Percentiles rank a stretch among this genome's conserved stretches.
Evolutionary conservation across 2,888 invertebrate species (phyloP).

Genomic region (Hofmannophila pseudospretella): DNA sequence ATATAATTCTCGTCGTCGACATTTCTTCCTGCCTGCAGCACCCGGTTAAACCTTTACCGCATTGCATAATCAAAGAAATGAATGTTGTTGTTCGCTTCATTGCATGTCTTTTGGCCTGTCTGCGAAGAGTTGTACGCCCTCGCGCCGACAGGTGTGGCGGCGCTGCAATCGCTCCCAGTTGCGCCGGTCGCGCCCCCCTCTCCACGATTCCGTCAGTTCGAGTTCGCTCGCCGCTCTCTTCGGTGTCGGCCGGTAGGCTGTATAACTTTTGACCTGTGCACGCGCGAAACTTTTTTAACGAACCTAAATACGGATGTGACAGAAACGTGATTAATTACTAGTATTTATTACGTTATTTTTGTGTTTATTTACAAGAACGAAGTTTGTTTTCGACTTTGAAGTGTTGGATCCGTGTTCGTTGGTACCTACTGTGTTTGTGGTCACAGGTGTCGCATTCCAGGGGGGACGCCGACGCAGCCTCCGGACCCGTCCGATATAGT

Average conservation of each 20-base stretch:
- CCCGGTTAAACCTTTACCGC: constrained; percentile 30
- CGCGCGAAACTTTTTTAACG: constrained; percentile 61
- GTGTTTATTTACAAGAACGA: constrained; percentile 27
- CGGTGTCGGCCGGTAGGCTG: constrained; percentile 24
- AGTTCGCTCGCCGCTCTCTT: constrained; percentile 53
- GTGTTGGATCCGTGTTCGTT: constrained; percentile 13
- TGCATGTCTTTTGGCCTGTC: constrained; percentile 27
- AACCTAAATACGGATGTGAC: constrained; percentile 29
- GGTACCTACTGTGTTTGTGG: constrained; percentile 48
- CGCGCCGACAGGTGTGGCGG: constrained; percentile 52
- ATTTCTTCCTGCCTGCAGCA: constrained; percentile 37
- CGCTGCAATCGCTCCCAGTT: constrained; percentile 26
- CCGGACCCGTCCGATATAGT: constrained; percentile 43
- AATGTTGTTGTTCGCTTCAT: constrained; percentile 28
- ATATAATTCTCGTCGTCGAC: constrained; percentile 27
- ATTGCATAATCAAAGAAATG: constrained; percentile 32
- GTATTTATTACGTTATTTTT: constrained; percentile 13
- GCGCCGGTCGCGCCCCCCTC: constrained; percentile 27
- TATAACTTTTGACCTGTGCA: constrained; percentile 16
- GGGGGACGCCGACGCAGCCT: constrained; percentile 63
- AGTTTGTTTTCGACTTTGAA: constrained; percentile 12
- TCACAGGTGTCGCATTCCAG: constrained; percentile 72
- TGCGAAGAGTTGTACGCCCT: constrained; percentile 12
- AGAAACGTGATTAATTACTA: constrained; percentile 13
- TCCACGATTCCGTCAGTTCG: constrained; percentile 40